Percentiles rank a stretch among this genome's conserved stretches.
Conservation (phyloP, 2,797 vertebrate genomes). For the Esox masquinongy region DNA sequence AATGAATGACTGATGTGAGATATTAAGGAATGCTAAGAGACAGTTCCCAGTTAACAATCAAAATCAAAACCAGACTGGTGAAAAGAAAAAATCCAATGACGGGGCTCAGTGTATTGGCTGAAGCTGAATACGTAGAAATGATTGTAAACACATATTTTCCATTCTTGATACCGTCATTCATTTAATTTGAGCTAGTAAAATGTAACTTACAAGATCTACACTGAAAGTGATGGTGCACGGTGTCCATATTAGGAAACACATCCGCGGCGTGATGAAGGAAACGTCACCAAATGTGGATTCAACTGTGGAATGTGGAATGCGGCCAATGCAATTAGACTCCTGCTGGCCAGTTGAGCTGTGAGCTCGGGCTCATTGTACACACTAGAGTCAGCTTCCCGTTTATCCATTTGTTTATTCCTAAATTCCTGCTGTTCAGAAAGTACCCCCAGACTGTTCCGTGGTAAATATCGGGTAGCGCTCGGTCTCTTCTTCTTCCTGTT, state of each 20-base stretch:
- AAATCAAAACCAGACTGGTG: not conserved
- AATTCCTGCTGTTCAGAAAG: not conserved
- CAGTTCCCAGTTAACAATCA: not conserved
- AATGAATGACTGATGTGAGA: not conserved
- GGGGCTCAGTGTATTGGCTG: not conserved
- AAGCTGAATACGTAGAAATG: not conserved
- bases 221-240: not conserved
- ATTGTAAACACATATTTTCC: not conserved
- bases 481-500: conserved; percentile 12
- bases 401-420: conserved; percentile 58
- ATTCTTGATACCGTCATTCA: not conserved
- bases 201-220: not conserved
- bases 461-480: conserved; percentile 62
- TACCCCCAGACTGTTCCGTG: conserved; percentile 60
- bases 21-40: not conserved
- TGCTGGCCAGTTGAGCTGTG: conserved; percentile 35
- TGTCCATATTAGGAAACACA: not conserved
- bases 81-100: not conserved
- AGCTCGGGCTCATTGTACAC: conserved; percentile 54
- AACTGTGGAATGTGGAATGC: conserved; percentile 49
- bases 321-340: conserved; percentile 68
- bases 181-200: not conserved
- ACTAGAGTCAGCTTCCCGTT: conserved; percentile 31
- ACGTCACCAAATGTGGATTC: conserved; percentile 43
- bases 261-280: not conserved